A percentile compares a stretch with the other conserved stretches of the same genome.
These are phyloP conservation scores for Pongo abelii DNA, from an alignment of 2,113 vertebrate genomes.

Conservation along the genomic window DNA sequence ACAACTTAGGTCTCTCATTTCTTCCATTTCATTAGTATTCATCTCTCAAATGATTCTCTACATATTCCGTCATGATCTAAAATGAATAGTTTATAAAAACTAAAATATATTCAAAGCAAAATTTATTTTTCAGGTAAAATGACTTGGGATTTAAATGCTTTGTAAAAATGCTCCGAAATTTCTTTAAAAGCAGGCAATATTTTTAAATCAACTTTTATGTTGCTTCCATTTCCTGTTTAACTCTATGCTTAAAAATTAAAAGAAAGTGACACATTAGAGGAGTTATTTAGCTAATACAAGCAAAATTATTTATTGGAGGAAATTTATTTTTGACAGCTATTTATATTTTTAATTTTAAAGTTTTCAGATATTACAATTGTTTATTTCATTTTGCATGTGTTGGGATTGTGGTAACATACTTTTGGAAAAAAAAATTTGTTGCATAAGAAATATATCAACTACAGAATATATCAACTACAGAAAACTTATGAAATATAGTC, in stretches of 20 bases:
- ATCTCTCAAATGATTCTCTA: background rate
- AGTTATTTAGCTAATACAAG: background rate
- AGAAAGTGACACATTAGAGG: background rate
- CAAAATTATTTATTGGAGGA: background rate
- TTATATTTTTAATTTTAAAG: constrained; percentile 34
- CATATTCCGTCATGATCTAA: background rate
- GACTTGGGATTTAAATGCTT: background rate
- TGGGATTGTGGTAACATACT: background rate
- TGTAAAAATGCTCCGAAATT: background rate
- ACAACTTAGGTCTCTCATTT: background rate
- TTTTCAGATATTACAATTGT: constrained; percentile 4
- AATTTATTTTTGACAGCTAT: constrained; percentile 18
- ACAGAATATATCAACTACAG: background rate
- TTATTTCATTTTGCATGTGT: background rate
- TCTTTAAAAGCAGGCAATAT: constrained; percentile 1
- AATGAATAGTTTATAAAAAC: background rate
- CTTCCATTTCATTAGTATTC: background rate
- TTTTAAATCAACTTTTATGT: background rate
- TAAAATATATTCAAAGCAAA: constrained; percentile 29
- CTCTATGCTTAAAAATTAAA: background rate
- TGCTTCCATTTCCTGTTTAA: constrained; percentile 36
- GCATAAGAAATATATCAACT: constrained; percentile 2
- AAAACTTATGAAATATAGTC: background rate
- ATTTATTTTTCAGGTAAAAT: background rate
- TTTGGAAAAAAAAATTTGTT: background rate